phyloP scores from a whole-genome alignment of 2,113 vertebrate species.

The Microcebus griseorufus region DNA sequence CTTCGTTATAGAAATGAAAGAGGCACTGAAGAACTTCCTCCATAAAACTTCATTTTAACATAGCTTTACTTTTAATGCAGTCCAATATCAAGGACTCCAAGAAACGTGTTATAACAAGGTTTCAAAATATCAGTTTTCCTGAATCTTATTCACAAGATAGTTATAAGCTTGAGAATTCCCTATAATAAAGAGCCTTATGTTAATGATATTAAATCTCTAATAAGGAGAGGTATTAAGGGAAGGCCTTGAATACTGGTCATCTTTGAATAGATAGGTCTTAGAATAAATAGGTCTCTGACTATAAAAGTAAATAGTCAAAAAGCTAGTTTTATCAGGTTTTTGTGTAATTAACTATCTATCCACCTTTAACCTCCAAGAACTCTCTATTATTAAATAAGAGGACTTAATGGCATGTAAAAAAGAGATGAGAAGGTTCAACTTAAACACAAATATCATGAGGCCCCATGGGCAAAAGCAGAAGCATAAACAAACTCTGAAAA shows the following conservation, averaged over 20 bases:
- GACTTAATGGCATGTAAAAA: conserved; percentile 20
- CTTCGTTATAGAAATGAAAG: conserved; percentile 41
- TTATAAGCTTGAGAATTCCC: conserved; percentile 15
- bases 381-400: neutral
- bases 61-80: conserved; percentile 37
- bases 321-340: conserved; percentile 28
- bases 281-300: neutral
- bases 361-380: conserved; percentile 22
- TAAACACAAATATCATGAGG: conserved; percentile 58
- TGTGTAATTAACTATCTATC: conserved; percentile 48
- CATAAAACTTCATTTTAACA: conserved; percentile 39
- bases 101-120: neutral
- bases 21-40: conserved; percentile 47
- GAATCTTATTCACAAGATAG: neutral
- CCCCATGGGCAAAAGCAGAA: conserved; percentile 56
- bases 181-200: conserved; percentile 4
- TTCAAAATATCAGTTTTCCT: conserved; percentile 40
- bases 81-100: neutral
- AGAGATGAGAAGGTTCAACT: neutral
- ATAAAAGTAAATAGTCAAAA: conserved; percentile 37
- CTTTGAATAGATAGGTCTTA: conserved; percentile 40
- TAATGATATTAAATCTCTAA: conserved; percentile 49
- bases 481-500: conserved; percentile 48
- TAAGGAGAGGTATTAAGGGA: neutral
- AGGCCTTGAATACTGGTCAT: neutral